Base-by-base conservation (phyloP, 1,140 invertebrate genomes). In the Hirudo medicinalis region DNA sequence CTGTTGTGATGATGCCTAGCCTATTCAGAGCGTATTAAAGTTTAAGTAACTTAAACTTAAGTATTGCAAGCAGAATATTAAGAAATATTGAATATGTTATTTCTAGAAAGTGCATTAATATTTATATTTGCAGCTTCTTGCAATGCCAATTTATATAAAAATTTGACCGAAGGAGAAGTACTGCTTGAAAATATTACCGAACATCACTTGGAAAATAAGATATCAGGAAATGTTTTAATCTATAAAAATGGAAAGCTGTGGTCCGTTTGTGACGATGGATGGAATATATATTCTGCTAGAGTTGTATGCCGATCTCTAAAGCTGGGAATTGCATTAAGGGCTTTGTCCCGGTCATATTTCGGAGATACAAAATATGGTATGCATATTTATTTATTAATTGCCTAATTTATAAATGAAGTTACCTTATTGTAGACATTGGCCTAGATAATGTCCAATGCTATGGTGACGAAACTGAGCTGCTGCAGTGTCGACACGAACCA, bases 261-360 rank as follows among this genome's bases (percentile, higher is more conserved):
- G 20, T 87, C 88, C 17, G 84, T 96, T 13, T 95, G 93, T 78
- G 92, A 94, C 78, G 92, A 95, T 78, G 91, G 93, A 78, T 94
- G 91, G 89, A 91, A 92, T 78, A 79, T 86, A 25, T 79, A 85
- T 5, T 91, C 94, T 74, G 91, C 90, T 0, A 81, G 83, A 32
- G 89, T 95, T 5, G 88, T 91, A 5, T 96, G 92, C 81, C 84
- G 86, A 71, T 86, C 88, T 78, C 81, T 93, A 55, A 89, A 89
- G 17, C 77, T 67, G 32, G 32, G 54, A 27, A 53, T 53, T 19
- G 73, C 73, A 15, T 69, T 71, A 19, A 60, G 40, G 9, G 32
- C 55, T 40, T 54, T 66, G 4, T 57, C 40, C 8, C 40, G 43
- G 25, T 67, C 70, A 25, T 69, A 71, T 27, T 74, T 74, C 53